phyloP scores from a whole-genome alignment of 2,113 vertebrate genomes.

The Eretmochelys imbricata region DNA sequence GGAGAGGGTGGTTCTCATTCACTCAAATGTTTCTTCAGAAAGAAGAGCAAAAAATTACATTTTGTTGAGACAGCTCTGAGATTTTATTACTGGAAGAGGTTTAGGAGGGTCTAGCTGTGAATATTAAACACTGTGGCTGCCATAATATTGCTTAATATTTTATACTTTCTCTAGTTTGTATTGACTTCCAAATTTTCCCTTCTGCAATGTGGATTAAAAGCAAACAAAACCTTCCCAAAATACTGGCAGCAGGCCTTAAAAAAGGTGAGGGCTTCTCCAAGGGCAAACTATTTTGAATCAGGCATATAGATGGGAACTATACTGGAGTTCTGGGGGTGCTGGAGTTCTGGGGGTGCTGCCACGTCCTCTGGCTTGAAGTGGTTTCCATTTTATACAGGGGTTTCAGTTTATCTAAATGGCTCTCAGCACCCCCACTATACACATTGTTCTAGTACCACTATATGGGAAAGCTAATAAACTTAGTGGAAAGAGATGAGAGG shows the following conservation, averaged over 20 bases:
- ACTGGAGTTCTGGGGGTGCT: too few species aligned
- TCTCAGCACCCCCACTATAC: too few species aligned
- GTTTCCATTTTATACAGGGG: too few species aligned
- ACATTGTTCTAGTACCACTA: neutral
- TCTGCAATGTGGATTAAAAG: rapidly evolving
- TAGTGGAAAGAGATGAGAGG: neutral
- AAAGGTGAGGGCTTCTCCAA: neutral
- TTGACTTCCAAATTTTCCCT: neutral
- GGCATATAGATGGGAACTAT: neutral
- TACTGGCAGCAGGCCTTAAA: rapidly evolving
- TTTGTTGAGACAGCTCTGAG: neutral
- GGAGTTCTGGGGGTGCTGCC: too few species aligned
- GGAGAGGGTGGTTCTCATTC: neutral
- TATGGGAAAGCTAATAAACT: neutral
- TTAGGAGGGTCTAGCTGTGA: rapidly evolving
- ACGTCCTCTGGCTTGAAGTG: too few species aligned
- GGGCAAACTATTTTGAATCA: neutral
- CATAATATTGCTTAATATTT: neutral
- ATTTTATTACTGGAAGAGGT: rapidly evolving
- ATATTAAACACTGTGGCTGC: neutral
- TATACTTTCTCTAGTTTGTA: rapidly evolving
- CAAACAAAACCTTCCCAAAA: neutral
- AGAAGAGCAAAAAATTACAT: neutral
- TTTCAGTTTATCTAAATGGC: too few species aligned
- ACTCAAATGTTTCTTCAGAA: neutral